Base-by-base conservation (phyloP, 2,113 vertebrate genomes). In the Lophura nycthemera region DNA sequence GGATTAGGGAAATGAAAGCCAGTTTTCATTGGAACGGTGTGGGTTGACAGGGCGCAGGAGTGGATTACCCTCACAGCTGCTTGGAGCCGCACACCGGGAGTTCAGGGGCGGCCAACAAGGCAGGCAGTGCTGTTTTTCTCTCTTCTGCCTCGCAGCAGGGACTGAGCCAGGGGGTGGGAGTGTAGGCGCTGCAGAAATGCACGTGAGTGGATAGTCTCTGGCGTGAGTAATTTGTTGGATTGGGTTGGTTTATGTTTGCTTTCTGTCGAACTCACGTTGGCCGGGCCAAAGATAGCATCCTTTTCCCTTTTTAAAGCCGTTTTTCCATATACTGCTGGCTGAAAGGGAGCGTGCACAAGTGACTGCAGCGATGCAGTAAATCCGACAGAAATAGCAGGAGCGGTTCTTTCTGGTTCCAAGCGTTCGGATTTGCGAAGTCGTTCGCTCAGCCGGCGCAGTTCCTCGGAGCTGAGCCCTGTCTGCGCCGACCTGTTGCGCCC, bases 291-390 rank as follows among this genome's bases (percentile, higher is more conserved):
- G 91, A 89, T 83, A 96, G 88, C 79, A 81, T 92, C 91, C 73
- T 91, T 92, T 92, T 95, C 81, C 88, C 86, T 94, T 93, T 96
- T 95, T 71, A 77, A 89, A 83, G 52, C 82, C 30, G 0, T 88
- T 95, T 96, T 95, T 96, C 94, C 91, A 65, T 93, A 90, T 86
- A 85, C 30, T 74, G 19, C 69, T 93, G 79, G 72, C 91, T 92
- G 75, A 75, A 81, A 45, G 47, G 78, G 79, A 60, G 79, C 72
- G 38, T 0, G 7, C 14, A 2, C 66, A 82, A 95, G 70, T 0
- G 8, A 82, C 86, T 95, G 64, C 83, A 93, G 56, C 65, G 77
- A 67, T 47, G 73, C 91, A 54, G 45, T 93, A 95, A 95, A 95
- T 90, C 70, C 81, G 91, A 87, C 82, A 91, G 93, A 93, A 95